Percentiles rank a stretch among this genome's conserved stretches.
phyloP scores from a whole-genome alignment of 2,888 invertebrate genomes.

The Silvanus unidentatus region DNA sequence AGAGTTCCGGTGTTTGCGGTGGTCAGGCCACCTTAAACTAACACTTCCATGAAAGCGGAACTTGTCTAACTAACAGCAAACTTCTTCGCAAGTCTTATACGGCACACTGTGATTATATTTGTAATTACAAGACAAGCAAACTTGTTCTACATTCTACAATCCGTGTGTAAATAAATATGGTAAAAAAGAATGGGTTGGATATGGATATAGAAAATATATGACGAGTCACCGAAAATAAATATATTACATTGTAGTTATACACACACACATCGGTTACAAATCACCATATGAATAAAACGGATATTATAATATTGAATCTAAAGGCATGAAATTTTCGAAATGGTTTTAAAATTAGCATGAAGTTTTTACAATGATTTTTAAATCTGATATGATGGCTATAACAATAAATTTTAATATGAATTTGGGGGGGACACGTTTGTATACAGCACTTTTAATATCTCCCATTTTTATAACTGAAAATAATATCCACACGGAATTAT shows the following conservation, averaged over 20 bases:
- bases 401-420: neutral
- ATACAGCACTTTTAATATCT: slow-evolving; percentile 2
- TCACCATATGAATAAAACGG: slow-evolving; percentile 10
- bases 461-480: neutral
- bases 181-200: no score
- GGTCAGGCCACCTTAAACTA: slow-evolving; percentile 41
- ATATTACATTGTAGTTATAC: no score
- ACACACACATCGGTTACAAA: slow-evolving; percentile 2
- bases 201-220: no score
- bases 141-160: no score
- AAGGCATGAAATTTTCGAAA: slow-evolving; percentile 6
- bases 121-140: no score
- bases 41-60: slow-evolving; percentile 38
- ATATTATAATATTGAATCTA: slow-evolving; percentile 5
- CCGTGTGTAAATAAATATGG: no score
- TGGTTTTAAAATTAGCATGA: slow-evolving; percentile 9
- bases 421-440: neutral
- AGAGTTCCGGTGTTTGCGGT: slow-evolving; percentile 26
- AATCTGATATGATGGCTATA: slow-evolving; percentile 6
- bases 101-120: neutral
- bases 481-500: no score
- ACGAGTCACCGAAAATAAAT: no score
- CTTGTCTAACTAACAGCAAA: slow-evolving; percentile 39
- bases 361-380: slow-evolving; percentile 5
- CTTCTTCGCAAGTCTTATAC: slow-evolving; percentile 28